A percentile compares a stretch with the other conserved stretches of the same genome.
Evolutionary conservation across 2,797 vertebrate genomes (phyloP).

Genomic region (Pampus argenteus): DNA sequence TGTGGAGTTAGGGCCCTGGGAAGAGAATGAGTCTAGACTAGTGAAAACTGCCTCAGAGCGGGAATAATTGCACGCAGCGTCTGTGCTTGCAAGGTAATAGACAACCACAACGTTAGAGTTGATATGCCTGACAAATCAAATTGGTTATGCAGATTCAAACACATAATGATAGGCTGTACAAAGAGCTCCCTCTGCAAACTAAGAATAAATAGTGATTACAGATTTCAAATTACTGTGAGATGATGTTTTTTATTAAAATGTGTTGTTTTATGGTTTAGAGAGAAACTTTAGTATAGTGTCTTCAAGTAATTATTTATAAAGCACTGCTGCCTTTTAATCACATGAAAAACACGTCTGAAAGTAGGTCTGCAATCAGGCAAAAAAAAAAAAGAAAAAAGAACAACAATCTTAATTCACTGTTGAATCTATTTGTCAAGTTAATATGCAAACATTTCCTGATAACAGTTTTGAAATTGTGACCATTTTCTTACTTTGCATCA

Average conservation of each 20-base stretch:
- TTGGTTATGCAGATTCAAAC: constrained; percentile 68
- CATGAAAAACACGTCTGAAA: neutral
- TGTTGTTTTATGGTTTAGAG: neutral
- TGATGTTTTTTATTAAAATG: neutral
- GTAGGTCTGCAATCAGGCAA: no score
- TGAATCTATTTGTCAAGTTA: no score
- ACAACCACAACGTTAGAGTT: constrained; percentile 61
- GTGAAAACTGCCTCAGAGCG: constrained; percentile 53
- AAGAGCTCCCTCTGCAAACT: constrained; percentile 41
- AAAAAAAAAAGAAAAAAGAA: neutral
- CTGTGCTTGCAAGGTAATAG: constrained; percentile 57
- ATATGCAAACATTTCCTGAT: no score
- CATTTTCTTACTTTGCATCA: no score
- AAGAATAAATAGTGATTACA: constrained; percentile 26
- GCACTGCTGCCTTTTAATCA: neutral
- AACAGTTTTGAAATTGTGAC: no score
- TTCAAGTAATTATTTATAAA: neutral
- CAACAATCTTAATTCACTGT: no score
- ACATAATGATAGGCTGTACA: constrained; percentile 46
- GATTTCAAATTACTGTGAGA: constrained; percentile 5
- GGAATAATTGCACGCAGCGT: constrained; percentile 43
- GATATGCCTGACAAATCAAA: constrained; percentile 69
- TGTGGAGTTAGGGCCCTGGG: constrained; percentile 47
- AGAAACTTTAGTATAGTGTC: neutral
- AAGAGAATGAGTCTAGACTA: constrained; percentile 57